A percentile compares a stretch with the other conserved stretches of the same genome.
Conservation (phyloP, 23 tunicate species). For the Halocynthia roretzi region DNA sequence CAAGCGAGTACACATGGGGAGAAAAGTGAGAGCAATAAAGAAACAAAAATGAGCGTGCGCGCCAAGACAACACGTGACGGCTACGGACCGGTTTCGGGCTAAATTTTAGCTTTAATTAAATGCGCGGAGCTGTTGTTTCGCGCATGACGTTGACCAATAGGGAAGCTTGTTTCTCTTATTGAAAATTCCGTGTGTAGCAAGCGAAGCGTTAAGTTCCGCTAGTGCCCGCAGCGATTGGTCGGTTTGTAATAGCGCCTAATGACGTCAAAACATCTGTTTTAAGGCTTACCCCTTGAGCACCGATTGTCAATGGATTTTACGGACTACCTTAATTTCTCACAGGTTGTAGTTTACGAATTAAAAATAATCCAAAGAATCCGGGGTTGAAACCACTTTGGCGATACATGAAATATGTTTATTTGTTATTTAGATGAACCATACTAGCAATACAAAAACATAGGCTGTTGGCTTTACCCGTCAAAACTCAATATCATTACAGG, state of each 20-base stretch:
- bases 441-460: no score
- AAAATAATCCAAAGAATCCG: no score
- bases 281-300: not conserved
- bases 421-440: no score
- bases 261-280: constrained; percentile 14
- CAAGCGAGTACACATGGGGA: constrained; percentile 20
- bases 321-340: no score
- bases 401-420: no score
- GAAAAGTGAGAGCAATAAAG: constrained; percentile 11
- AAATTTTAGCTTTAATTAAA: not conserved
- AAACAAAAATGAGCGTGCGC: not conserved
- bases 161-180: not conserved
- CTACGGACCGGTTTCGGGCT: not conserved
- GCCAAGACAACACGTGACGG: constrained; percentile 18
- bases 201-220: constrained; percentile 1
- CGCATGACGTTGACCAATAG: constrained; percentile 25
- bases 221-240: constrained; percentile 10
- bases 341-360: no score
- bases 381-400: no score
- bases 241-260: not conserved
- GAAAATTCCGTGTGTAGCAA: constrained; percentile 6
- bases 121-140: constrained; percentile 9
- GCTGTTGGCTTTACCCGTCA: no score
- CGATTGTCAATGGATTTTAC: no score
- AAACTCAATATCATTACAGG: no score